phyloP scores from a whole-genome alignment of 2,113 vertebrate species.

The human region DNA sequence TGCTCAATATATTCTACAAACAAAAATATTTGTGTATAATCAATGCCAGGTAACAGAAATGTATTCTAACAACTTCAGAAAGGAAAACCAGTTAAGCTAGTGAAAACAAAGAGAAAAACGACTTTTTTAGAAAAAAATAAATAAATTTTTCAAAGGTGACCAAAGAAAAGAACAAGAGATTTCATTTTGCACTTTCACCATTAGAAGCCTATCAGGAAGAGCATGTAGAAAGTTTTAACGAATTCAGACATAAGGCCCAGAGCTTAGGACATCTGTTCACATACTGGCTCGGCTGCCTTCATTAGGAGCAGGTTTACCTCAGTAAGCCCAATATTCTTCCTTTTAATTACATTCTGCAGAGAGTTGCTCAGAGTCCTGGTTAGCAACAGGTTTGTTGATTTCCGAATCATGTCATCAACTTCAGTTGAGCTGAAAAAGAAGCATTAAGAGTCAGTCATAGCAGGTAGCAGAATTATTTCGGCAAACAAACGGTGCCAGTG shows the following conservation, averaged over 20 bases:
- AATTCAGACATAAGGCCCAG: neutral
- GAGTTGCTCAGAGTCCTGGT: constrained; percentile 96
- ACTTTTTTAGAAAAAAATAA: constrained; percentile 10
- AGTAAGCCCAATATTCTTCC: constrained; percentile 94
- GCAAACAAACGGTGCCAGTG: neutral
- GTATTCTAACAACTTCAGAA: neutral
- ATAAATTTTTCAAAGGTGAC: neutral
- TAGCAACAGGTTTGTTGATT: constrained; percentile 96
- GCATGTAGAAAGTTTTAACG: neutral
- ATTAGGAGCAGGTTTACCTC: constrained; percentile 86
- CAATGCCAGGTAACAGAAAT: neutral
- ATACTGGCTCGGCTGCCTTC: neutral
- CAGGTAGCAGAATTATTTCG: neutral
- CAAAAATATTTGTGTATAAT: neutral
- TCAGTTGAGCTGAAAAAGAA: constrained; percentile 91
- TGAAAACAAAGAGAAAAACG: neutral
- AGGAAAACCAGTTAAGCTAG: neutral
- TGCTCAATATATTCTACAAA: neutral
- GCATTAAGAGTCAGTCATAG: neutral
- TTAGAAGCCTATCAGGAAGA: neutral
- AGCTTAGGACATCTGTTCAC: neutral
- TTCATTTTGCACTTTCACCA: neutral
- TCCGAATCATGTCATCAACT: constrained; percentile 98
- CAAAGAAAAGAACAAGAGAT: neutral
- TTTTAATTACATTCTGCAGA: constrained; percentile 96